Evolutionary conservation across 2,888 invertebrate genomes (phyloP).

Genomic region (Drosophila demipolita): DNA sequence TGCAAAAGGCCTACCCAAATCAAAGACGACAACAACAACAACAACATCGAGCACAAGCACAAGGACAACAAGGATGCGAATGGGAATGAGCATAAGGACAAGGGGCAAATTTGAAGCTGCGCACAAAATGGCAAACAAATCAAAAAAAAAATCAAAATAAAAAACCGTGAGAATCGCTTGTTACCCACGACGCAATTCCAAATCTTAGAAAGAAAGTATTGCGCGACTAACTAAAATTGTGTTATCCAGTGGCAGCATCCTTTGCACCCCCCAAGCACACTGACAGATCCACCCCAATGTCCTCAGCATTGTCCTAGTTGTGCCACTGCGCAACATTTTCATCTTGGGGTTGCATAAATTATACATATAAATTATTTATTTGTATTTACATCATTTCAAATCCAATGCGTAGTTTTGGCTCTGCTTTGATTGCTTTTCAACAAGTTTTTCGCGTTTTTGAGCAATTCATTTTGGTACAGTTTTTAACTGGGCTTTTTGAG

Average conservation of each 20-base stretch:
- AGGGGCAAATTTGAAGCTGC: slow-evolving; percentile 34
- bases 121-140: slow-evolving; percentile 46
- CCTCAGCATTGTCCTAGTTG: slow-evolving; percentile 19
- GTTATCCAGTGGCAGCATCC: slow-evolving; percentile 56
- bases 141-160: slow-evolving; percentile 20
- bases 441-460: slow-evolving; percentile 68
- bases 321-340: slow-evolving; percentile 28
- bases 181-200: slow-evolving; percentile 55
- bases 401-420: slow-evolving; percentile 62
- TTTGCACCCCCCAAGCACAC: slow-evolving; percentile 15
- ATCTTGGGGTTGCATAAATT: slow-evolving; percentile 74
- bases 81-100: slow-evolving; percentile 39
- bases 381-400: slow-evolving; percentile 3
- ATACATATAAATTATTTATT: slow-evolving; percentile 59
- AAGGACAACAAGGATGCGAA: slow-evolving; percentile 18
- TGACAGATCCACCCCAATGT: slow-evolving; percentile 57
- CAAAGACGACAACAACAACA: slow-evolving; percentile 51
- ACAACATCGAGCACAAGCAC: slow-evolving; percentile 47
- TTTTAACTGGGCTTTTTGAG: slow-evolving; percentile 25
- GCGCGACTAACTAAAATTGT: slow-evolving; percentile 43
- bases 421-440: slow-evolving; percentile 63
- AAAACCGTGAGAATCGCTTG: slow-evolving; percentile 61
- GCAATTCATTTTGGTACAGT: slow-evolving; percentile 67
- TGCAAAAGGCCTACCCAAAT: slow-evolving; percentile 70
- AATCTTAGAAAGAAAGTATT: slow-evolving; percentile 24